Base-by-base conservation (phyloP, 2,113 vertebrate species). In the Ammodytes dubius region DNA sequence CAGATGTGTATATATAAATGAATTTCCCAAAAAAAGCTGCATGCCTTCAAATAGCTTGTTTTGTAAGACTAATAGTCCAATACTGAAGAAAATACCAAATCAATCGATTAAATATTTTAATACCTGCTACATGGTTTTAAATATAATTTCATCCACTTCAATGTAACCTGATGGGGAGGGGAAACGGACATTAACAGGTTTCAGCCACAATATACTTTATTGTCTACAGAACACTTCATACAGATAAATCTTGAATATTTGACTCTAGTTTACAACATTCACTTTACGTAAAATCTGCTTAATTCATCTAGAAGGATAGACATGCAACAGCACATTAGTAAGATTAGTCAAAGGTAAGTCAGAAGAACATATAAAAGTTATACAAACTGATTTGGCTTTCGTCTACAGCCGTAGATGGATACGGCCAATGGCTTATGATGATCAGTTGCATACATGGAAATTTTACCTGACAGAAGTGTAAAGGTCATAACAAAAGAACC, bases 211-310 rank as follows among this genome's bases (percentile, higher is more conserved):
- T 6, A 52, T 19, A 40, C 39, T 83, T 93, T 87, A 92, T 90
- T 91, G 45, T 91, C 53, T 77, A 70, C 9, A 63, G 6, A 81
- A 83, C 35, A 77, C 79, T 74, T 71, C 27, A 83, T 77, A 79
- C 19, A 70, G 70, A 81, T 79, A 52, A 17, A 71, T 78, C 45
- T 78, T 54, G n/a, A 70, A 70, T 79, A 81, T 76, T 49, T 74
- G 4, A 74, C 39, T 69, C 69, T n/a, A n/a, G 35, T 53, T 80
- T 66, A 58, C 39, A 59, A 65, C 57, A 45, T 85, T 7, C 42
- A 75, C 63, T 64, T 74, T 69, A 77, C 45, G 15, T 46, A 68
- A 60, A 9, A 63, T 43, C 12, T 13, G 15, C 49, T 53, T 19
- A 1, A 49, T 45, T 52, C 49, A 74, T 69, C 64, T 63, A 17